These are phyloP conservation scores for Aldrovandia affinis DNA, from an alignment of 2,797 vertebrate species.

Conservation along the genomic window DNA sequence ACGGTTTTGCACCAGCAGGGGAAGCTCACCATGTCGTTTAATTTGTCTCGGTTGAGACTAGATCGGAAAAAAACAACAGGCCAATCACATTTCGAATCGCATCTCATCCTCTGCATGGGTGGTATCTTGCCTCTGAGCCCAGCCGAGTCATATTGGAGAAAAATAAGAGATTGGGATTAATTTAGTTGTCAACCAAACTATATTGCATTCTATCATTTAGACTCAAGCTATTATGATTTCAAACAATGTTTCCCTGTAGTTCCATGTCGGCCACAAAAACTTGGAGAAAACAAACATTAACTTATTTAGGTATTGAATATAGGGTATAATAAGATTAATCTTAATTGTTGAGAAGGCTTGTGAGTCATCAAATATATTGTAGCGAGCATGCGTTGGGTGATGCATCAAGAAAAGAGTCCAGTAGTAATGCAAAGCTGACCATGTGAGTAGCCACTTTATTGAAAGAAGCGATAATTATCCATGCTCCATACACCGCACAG, in stretches of 20 bases:
- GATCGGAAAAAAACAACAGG: no score
- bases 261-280: background rate
- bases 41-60: background rate
- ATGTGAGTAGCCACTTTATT: no score
- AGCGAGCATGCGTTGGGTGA: no score
- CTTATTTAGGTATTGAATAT: background rate
- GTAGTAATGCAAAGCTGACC: no score
- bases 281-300: background rate
- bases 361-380: background rate
- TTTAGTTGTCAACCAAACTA: background rate
- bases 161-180: background rate
- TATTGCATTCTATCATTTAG: background rate
- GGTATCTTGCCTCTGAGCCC: background rate
- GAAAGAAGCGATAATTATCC: no score
- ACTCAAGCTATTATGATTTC: background rate
- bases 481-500: no score
- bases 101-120: no score
- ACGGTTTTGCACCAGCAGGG: constrained; percentile 41
- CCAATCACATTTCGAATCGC: no score
- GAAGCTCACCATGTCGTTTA: constrained; percentile 19
- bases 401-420: no score
- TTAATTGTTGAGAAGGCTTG: background rate
- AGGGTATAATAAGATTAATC: background rate
- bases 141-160: background rate
- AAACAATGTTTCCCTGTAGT: background rate